A percentile compares a stretch with the other conserved stretches of the same genome.
phyloP scores from a whole-genome alignment of 2,113 vertebrate genomes.

The Hemiscyllium ocellatum region DNA sequence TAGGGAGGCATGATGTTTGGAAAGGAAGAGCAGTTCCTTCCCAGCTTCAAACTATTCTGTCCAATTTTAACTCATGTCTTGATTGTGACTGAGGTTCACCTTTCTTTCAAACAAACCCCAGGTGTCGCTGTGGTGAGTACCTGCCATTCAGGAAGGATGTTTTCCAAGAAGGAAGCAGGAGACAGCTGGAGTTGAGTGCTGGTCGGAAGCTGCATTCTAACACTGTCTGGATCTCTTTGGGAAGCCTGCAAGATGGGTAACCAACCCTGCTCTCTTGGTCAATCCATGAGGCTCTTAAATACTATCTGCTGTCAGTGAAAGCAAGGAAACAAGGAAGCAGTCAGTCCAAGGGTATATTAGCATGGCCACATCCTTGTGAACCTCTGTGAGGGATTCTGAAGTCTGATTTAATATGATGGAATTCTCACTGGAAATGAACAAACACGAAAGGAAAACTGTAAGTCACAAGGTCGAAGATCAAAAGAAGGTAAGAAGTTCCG shows the following conservation, averaged over 20 bases:
- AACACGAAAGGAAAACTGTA: constrained; percentile 88
- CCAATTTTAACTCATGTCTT: not conserved
- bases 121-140: constrained; percentile 56
- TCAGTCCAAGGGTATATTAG: constrained; percentile 66
- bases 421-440: constrained; percentile 83
- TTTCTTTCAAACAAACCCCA: constrained; percentile 51
- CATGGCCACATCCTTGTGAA: constrained; percentile 57
- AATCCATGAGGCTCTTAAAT: constrained; percentile 48
- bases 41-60: not conserved
- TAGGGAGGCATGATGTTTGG: not conserved
- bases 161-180: constrained; percentile 58
- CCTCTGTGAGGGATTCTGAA: constrained; percentile 56
- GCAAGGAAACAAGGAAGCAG: constrained; percentile 48
- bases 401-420: constrained; percentile 76
- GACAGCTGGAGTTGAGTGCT: constrained; percentile 53
- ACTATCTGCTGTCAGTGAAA: constrained; percentile 56
- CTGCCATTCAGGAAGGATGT: constrained; percentile 59
- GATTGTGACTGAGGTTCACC: not conserved
- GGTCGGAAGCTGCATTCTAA: constrained; percentile 41
- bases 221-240: constrained; percentile 48
- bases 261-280: constrained; percentile 48
- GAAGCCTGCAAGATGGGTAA: constrained; percentile 52
- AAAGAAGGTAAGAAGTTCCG: constrained; percentile 76
- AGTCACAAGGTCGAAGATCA: constrained; percentile 98
- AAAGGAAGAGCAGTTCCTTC: not conserved